A percentile compares a stretch with the other conserved stretches of the same genome.
Conservation (phyloP, 1,140 invertebrate species). For the Galendromus occidentalis region DNA sequence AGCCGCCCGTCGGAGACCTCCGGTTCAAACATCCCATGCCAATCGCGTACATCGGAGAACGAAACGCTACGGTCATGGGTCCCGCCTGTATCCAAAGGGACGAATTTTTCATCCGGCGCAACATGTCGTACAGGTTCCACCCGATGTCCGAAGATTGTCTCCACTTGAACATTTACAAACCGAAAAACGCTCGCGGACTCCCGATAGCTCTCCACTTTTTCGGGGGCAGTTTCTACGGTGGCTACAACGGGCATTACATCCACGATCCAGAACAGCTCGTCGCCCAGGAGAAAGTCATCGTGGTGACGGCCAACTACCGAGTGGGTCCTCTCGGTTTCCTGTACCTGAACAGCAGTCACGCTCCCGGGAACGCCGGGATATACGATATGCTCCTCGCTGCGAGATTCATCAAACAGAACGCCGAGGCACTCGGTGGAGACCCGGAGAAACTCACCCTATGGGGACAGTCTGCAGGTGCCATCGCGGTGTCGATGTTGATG, state of each 20-base stretch:
- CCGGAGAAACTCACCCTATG: constrained; percentile 22
- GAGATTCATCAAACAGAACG: background rate
- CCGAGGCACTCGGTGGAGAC: constrained; percentile 22
- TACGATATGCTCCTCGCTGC: background rate
- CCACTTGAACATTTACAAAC: background rate
- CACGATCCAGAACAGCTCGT: background rate
- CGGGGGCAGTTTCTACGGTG: background rate
- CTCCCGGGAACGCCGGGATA: constrained; percentile 33
- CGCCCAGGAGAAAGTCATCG: constrained; percentile 40
- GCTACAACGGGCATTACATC: background rate
- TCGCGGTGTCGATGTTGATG: background rate
- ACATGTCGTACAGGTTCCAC: background rate
- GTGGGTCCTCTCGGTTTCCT: constrained; percentile 49
- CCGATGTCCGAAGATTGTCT: background rate
- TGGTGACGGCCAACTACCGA: constrained; percentile 69
- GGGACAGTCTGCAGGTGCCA: constrained; percentile 23
- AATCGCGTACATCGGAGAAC: background rate
- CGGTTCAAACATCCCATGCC: background rate
- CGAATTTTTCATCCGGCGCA: background rate
- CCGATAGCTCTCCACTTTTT: background rate
- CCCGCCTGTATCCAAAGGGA: background rate
- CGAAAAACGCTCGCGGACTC: background rate
- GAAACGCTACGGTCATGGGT: background rate
- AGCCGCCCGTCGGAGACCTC: background rate
- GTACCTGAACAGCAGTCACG: background rate